A percentile compares a stretch with the other conserved stretches of the same genome.
Conservation (phyloP, 1,140 invertebrate species). For the Drosophila bocqueti region DNA sequence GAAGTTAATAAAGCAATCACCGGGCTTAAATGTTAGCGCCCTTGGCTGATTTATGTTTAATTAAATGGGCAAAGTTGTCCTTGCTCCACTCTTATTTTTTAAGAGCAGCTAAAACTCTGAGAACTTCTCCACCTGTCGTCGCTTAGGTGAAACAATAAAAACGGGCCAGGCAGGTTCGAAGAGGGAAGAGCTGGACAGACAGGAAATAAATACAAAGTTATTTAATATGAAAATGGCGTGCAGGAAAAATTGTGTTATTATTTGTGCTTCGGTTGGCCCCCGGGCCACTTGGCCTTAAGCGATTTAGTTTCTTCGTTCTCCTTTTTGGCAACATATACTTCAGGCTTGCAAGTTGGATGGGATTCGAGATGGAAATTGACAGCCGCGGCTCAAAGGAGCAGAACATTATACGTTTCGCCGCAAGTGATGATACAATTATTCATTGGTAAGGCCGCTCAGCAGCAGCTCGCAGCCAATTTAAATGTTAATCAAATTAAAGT, state of each 20-base stretch:
- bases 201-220: constrained; percentile 79
- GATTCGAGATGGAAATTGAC: constrained; percentile 57
- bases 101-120: constrained; percentile 59
- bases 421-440: constrained; percentile 53
- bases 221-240: constrained; percentile 83
- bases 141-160: constrained; percentile 61
- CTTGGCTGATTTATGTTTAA: constrained; percentile 52
- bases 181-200: constrained; percentile 48
- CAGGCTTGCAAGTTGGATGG: constrained; percentile 51
- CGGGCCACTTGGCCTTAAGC: constrained; percentile 53
- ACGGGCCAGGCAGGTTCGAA: constrained; percentile 1
- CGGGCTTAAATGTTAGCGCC: constrained; percentile 3
- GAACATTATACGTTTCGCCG: background rate
- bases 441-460: constrained; percentile 22
- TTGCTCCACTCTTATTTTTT: constrained; percentile 21
- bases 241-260: constrained; percentile 64
- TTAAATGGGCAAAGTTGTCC: constrained; percentile 41
- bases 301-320: constrained; percentile 44
- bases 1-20: constrained; percentile 31
- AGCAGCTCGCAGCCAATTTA: constrained; percentile 59
- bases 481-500: constrained; percentile 79
- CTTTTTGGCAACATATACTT: constrained; percentile 18
- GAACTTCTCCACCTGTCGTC: constrained; percentile 74
- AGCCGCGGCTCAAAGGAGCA: background rate
- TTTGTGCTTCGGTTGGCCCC: constrained; percentile 61